Conservation (phyloP, 2,113 vertebrate species). For the Cynopterus brachyotis region DNA sequence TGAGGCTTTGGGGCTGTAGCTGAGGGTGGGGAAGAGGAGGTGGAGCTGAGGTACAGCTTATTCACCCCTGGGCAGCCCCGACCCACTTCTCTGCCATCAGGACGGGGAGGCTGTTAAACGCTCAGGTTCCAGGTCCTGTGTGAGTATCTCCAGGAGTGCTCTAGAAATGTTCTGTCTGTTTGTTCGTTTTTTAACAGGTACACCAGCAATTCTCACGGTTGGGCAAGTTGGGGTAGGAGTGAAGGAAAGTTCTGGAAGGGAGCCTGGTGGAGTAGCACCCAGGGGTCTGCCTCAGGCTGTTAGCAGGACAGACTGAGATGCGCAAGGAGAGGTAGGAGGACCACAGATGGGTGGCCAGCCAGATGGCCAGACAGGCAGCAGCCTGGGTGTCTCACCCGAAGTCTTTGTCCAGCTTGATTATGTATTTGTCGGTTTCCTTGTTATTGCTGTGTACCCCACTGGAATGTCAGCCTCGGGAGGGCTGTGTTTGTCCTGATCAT, state of each 20-base stretch:
- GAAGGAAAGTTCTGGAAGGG: background rate
- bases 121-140: background rate
- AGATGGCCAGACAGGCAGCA: background rate
- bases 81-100: background rate
- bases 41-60: background rate
- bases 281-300: background rate
- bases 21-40: background rate
- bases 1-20: background rate
- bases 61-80: rapidly evolving
- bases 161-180: background rate
- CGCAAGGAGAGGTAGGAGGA: rapidly evolving
- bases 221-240: background rate
- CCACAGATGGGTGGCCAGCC: background rate
- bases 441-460: background rate
- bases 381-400: background rate
- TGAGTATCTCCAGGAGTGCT: background rate
- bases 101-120: background rate
- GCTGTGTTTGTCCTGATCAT: background rate
- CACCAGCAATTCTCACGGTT: background rate
- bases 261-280: background rate
- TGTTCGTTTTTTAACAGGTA: background rate
- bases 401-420: background rate
- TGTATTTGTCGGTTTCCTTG: background rate
- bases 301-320: background rate
- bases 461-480: background rate